These are phyloP conservation scores for Ptyas mucosa DNA, from an alignment of 2,113 vertebrate species.

Conservation along the genomic window DNA sequence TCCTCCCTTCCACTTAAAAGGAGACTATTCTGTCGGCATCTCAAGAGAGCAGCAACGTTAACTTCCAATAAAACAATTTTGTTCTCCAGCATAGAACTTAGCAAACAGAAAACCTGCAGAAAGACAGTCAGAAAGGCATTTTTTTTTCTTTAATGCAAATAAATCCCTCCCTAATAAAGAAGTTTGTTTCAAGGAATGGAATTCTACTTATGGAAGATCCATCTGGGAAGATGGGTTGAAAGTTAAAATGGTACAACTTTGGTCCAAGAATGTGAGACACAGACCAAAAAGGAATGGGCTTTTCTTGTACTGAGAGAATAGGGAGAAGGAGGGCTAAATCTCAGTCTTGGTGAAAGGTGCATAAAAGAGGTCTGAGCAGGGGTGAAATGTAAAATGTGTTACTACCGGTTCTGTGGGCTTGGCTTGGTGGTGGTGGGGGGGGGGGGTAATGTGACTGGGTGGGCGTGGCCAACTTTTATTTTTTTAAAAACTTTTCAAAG, in stretches of 20 bases:
- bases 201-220: background rate
- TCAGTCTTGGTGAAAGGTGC: background rate
- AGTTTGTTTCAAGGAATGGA: background rate
- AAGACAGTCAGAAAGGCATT: background rate
- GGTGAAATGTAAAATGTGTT: too few species aligned
- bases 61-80: conserved; percentile 72
- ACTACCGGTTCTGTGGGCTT: too few species aligned
- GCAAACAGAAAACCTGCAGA: conserved; percentile 73
- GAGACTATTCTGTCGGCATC: conserved; percentile 26
- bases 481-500: too few species aligned
- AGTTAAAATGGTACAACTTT: background rate
- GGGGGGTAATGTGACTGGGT: too few species aligned
- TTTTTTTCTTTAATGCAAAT: background rate
- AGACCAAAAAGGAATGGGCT: background rate
- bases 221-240: background rate
- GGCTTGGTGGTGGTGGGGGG: too few species aligned
- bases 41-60: conserved; percentile 30
- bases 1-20: background rate
- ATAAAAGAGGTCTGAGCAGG: background rate
- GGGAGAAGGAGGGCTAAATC: background rate
- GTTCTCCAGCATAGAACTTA: conserved; percentile 78
- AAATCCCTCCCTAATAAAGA: background rate
- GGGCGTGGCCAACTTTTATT: too few species aligned
- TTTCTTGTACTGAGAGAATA: background rate
- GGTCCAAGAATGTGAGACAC: background rate